Evolutionary conservation across 2,888 invertebrate genomes (phyloP).

Genomic region (Rotaria socialis): DNA sequence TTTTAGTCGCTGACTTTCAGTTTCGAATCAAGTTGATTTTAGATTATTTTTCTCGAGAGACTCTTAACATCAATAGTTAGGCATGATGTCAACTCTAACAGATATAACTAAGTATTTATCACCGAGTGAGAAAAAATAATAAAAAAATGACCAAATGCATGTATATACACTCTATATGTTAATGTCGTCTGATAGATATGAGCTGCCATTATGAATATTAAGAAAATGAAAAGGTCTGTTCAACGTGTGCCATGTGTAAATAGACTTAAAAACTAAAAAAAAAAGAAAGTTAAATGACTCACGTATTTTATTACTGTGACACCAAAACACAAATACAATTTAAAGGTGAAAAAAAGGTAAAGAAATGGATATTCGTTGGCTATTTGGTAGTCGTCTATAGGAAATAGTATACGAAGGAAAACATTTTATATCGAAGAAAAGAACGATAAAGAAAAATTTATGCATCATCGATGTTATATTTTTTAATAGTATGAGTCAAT

Average conservation of each 20-base stretch:
- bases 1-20: not conserved
- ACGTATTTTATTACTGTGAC: not conserved
- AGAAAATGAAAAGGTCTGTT: not conserved
- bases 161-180: not conserved
- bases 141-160: not conserved
- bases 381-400: not conserved
- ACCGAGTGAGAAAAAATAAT: not conserved
- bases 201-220: not conserved
- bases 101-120: not conserved
- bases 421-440: not conserved
- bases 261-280: too few species aligned
- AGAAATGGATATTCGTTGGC: not conserved
- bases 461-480: too few species aligned
- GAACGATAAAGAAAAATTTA: too few species aligned
- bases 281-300: not conserved
- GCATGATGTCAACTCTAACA: not conserved
- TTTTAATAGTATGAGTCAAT: not conserved
- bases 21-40: not conserved
- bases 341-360: not conserved
- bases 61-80: not conserved
- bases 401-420: not conserved
- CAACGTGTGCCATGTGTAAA: not conserved
- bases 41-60: not conserved
- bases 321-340: not conserved
- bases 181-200: not conserved